Conservation (phyloP, 2,113 vertebrate species). For the Onychorhynchus coronatus region DNA sequence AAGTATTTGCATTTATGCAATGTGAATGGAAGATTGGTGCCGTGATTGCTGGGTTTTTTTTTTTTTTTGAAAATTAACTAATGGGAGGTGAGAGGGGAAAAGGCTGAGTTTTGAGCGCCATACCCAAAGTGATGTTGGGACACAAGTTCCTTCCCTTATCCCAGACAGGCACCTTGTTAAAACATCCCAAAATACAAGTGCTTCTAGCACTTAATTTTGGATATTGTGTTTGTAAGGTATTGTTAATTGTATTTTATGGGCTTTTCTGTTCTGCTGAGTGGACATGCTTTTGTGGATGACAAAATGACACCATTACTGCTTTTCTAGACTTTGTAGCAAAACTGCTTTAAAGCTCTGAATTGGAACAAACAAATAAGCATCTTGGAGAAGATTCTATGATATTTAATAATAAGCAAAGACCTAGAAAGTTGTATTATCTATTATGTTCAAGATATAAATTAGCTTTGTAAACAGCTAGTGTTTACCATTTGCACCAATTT, state of each 20-base stretch:
- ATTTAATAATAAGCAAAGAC: neutral
- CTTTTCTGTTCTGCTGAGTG: neutral
- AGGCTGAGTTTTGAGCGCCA: neutral
- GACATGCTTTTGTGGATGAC: accelerated
- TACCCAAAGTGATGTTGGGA: neutral
- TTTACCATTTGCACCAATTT: neutral
- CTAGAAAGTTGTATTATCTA: neutral
- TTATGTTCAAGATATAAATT: neutral
- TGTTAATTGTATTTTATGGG: neutral
- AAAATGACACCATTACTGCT: neutral
- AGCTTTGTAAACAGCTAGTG: neutral
- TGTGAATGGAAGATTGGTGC: neutral
- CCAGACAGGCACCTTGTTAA: neutral
- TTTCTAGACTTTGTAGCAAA: neutral
- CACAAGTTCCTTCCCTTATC: neutral
- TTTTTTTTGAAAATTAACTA: neutral
- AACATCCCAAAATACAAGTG: neutral
- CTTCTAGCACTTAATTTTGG: neutral
- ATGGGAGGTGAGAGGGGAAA: neutral
- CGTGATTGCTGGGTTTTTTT: neutral
- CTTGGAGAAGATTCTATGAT: neutral
- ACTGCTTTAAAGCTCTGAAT: neutral
- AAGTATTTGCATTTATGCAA: neutral
- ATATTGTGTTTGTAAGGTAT: neutral
- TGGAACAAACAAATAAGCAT: neutral